Evolutionary conservation across 2,888 invertebrate genomes (phyloP), one percentile per base, ranked within the genome.

Genomic region (Gastracanthus pulcherrimus): DNA sequence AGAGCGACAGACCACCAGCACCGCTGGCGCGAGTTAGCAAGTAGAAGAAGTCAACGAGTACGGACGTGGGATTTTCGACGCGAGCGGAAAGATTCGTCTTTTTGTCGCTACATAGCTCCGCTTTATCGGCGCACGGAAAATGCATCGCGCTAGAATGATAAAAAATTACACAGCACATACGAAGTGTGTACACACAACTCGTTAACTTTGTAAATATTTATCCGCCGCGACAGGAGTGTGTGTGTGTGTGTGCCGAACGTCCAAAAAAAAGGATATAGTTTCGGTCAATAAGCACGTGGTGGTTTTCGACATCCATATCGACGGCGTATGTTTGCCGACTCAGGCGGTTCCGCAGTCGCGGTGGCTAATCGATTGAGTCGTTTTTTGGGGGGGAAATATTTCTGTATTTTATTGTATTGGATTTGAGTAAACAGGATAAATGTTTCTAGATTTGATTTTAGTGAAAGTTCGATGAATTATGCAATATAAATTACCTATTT

Each of bases 41-140:
- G 66, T 67, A 76, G 76, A 67, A 67, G 45, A 67, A 76, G 76
- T 76, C 76, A 76, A 76, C 38, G 74, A 16, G 6, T 13, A 34
- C 3, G 11, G 60, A 5, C n/a, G 26, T 34, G 48, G n/a, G 62
- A 31, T 48, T 62, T 31, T 41, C 11, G 23, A n/a, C 16, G 6
- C n/a, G 0, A 26, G 23, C 2, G 19, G 5, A 60, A 60, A 4
- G 19, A 62, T 34, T n/a, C 34, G 11, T 55, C 26, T 31, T 31
- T 62, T 34, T 36, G 7, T 62, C 60, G n/a, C 31, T 6, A 11
- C 16, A 4, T 6, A 7, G 7, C 7, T 45, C 45, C 45, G 3
- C 7, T 62, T 19, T 34, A 31, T 11, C 62, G n/a, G 62, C 31
- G 31, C 34, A 31, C 13, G 45, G n/a, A 45, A 45, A 16, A 9